These are phyloP conservation scores for Oxygymnocypris stewartii DNA, from an alignment of 2,113 vertebrate genomes.

Conservation along the genomic window DNA sequence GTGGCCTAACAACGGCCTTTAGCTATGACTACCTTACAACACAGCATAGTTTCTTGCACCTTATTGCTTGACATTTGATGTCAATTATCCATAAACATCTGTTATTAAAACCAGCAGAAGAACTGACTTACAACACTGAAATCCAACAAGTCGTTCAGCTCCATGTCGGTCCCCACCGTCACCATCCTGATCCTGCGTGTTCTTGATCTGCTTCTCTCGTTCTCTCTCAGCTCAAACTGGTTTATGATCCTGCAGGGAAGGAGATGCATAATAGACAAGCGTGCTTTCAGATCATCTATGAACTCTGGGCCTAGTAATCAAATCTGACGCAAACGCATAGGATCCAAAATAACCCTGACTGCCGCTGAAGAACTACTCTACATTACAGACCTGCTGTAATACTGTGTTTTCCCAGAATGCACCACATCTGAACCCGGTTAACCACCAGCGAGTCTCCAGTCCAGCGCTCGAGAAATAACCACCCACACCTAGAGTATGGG, in stretches of 20 bases:
- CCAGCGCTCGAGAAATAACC: neutral
- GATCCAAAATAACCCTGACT: neutral
- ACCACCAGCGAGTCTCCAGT: slow-evolving; percentile 22
- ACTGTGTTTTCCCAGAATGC: slow-evolving; percentile 38
- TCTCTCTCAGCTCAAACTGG: slow-evolving; percentile 68
- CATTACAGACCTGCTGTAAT: slow-evolving; percentile 29
- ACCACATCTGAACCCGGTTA: slow-evolving; percentile 53
- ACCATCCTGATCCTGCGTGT: slow-evolving; percentile 85
- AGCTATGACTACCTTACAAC: neutral
- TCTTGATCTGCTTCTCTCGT: slow-evolving; percentile 62
- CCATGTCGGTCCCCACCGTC: slow-evolving; percentile 94
- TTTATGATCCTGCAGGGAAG: slow-evolving; percentile 44
- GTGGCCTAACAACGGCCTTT: neutral
- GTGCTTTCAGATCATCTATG: neutral
- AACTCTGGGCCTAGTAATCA: neutral
- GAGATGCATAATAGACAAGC: neutral
- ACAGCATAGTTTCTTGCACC: neutral
- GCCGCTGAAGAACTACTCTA: slow-evolving; percentile 16
- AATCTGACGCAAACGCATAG: neutral
- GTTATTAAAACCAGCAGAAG: neutral
- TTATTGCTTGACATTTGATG: neutral
- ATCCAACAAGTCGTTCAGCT: slow-evolving; percentile 96
- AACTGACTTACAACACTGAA: slow-evolving; percentile 90
- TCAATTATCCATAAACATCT: neutral
- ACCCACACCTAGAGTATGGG: neutral